Percentiles rank a stretch among this genome's conserved stretches.
Evolutionary conservation across 2,888 invertebrate species (phyloP).

Genomic region (Torymus aiolomorphi): DNA sequence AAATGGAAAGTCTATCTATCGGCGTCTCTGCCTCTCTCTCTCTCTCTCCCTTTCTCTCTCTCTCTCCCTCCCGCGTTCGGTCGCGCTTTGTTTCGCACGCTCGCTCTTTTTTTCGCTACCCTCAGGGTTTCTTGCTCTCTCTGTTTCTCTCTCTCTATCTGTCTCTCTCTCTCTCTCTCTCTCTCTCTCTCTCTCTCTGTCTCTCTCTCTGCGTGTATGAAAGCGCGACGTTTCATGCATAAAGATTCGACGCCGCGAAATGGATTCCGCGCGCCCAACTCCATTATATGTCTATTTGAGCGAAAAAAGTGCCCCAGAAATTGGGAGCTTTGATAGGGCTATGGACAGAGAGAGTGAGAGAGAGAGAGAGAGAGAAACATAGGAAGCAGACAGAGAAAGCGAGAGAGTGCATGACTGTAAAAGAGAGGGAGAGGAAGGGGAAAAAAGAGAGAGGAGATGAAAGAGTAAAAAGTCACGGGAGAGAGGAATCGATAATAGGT

Average conservation of each 20-base stretch:
- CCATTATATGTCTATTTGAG: slow-evolving; percentile 44
- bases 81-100: background rate
- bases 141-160: slow-evolving; percentile 18
- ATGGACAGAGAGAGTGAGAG: background rate
- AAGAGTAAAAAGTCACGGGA: background rate
- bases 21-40: slow-evolving; percentile 4
- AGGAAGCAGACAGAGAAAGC: background rate
- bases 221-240: slow-evolving; percentile 53
- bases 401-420: background rate
- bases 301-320: slow-evolving; percentile 29
- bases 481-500: background rate
- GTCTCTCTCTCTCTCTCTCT: too few species aligned
- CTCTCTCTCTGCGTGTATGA: slow-evolving; percentile 31
- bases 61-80: slow-evolving; percentile 10
- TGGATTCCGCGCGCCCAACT: slow-evolving; percentile 37
- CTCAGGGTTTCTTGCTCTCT: background rate
- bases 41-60: background rate
- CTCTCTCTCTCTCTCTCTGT: slow-evolving; percentile 7
- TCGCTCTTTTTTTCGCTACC: slow-evolving; percentile 10
- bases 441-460: background rate
- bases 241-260: slow-evolving; percentile 48
- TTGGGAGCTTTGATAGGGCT: slow-evolving; percentile 9
- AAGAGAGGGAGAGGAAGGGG: background rate
- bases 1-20: slow-evolving; percentile 60
- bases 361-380: background rate